Conservation (phyloP, 2,888 invertebrate species). For the Chymomyza amoena region DNA sequence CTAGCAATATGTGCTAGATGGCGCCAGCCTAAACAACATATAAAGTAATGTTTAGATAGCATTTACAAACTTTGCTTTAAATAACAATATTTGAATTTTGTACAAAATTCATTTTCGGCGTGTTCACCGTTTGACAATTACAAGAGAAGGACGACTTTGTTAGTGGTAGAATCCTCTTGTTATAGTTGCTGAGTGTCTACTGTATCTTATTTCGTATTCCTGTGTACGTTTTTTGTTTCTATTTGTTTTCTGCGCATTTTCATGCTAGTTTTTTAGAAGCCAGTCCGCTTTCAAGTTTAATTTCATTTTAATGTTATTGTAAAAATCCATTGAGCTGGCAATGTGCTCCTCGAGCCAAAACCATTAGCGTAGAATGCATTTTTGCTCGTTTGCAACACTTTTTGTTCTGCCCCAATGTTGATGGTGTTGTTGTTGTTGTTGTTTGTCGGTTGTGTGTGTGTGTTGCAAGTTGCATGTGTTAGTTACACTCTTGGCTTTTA, state of each 20-base stretch:
- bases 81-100: no score
- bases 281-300: slow-evolving; percentile 34
- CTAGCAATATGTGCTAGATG: no score
- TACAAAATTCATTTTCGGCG: no score
- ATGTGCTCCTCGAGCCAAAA: background rate
- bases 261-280: background rate
- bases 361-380: slow-evolving; percentile 12
- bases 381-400: slow-evolving; percentile 19
- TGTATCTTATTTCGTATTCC: background rate
- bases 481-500: background rate
- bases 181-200: no score
- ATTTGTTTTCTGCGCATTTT: background rate
- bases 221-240: background rate
- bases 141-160: no score
- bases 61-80: no score
- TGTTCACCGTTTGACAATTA: no score
- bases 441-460: background rate
- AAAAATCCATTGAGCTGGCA: slow-evolving; percentile 36
- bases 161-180: no score
- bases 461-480: background rate
- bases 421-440: no score
- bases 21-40: no score
- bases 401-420: background rate
- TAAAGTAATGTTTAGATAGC: no score
- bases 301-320: slow-evolving; percentile 56